Evolutionary conservation across 2,113 vertebrate species (phyloP).

Genomic region (Thalassarche chlororhynchos): DNA sequence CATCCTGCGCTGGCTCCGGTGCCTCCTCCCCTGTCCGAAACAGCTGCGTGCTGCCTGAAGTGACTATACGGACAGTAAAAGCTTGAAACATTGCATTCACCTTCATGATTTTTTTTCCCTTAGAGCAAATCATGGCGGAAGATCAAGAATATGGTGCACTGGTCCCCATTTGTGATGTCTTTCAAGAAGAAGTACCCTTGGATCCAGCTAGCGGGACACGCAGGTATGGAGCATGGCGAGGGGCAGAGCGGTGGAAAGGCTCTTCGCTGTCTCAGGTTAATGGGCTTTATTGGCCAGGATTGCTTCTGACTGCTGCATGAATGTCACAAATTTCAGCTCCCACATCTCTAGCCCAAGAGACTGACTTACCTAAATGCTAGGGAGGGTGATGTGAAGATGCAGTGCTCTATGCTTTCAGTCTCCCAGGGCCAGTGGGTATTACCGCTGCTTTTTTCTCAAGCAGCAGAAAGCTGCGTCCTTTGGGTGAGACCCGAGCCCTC

Average conservation of each 20-base stretch:
- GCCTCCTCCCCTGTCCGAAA: background rate
- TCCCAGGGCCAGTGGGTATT: background rate
- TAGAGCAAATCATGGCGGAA: conserved; percentile 99
- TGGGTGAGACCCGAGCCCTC: background rate
- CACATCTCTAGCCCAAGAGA: background rate
- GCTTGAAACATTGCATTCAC: background rate
- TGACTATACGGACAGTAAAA: background rate
- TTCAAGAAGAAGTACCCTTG: conserved; percentile 99
- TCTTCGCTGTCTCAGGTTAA: background rate
- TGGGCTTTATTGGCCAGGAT: background rate
- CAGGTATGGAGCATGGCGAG: conserved; percentile 75
- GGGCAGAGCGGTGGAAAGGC: background rate
- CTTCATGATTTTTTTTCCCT: background rate
- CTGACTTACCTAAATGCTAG: background rate
- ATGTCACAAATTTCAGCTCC: background rate
- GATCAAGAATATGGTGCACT: conserved; percentile 99
- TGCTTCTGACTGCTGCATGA: background rate
- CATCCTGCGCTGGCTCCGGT: background rate
- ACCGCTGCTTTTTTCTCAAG: background rate
- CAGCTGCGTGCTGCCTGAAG: background rate
- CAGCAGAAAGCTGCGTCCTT: background rate
- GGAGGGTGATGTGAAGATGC: background rate
- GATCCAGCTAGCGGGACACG: conserved; percentile 96
- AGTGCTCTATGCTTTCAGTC: background rate
- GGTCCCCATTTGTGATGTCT: conserved; percentile 98